Base-by-base conservation (phyloP, 2,113 vertebrate species). In the Ptilorrhoa leucosticta region DNA sequence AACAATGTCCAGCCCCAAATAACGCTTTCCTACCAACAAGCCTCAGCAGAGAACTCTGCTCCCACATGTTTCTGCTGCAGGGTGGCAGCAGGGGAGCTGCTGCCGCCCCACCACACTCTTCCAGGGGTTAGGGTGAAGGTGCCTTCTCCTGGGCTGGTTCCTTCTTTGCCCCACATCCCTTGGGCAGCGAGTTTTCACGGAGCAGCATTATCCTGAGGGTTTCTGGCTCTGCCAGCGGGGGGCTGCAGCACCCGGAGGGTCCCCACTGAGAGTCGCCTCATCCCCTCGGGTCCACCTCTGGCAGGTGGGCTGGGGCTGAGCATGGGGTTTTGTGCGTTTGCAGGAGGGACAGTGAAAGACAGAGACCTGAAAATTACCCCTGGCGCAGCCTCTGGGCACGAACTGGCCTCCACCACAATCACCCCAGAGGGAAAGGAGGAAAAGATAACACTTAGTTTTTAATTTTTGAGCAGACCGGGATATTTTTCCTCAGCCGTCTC, bases 181-280 rank as follows among this genome's bases (percentile, higher is more conserved):
- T 9, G 1, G 40, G 16, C 47, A 66, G 28, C 0, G 0, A 35
- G 23, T 31, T 95, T 53, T 18, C 13, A 13, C 1, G 8, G 21
- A 58, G 24, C 16, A 57, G 24, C 45, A 58, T 3, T 37, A 22
- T 4, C 28, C 8, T 3, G 6, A 8, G 20, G 4, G 5, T 15
- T 26, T 2, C 1, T 1, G 2, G 33, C n/a, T 57, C 16, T 10
- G 6, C 37, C 5, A 26, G 6, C n/a, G 10, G 8, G 9, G 8
- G 9, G 31, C 23, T 66, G 51, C 42, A 75, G 56, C 2, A 0
- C 37, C 42, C 60, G 31, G 33, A 21, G 9, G 4, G 11, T 72
- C 22, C 23, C 28, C 1, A 1, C 7, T 8, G 0, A 3, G 15
- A 21, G 22, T n/a, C 6, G 6, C 15, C 15, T 87, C 13, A 19